Conservation (phyloP, 1,140 invertebrate species). For the Aporrectodea caliginosa region DNA sequence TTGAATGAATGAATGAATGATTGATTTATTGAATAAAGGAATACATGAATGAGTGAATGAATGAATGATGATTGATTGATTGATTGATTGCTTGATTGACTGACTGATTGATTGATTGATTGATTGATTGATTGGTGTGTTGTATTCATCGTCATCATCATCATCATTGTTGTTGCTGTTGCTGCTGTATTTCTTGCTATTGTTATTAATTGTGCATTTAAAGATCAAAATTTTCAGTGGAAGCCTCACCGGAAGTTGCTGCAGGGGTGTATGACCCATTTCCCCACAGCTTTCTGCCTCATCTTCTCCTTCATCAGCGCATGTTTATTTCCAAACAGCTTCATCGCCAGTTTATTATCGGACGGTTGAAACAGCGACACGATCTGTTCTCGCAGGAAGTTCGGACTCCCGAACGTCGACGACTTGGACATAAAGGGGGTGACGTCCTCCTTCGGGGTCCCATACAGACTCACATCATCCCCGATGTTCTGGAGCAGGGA, state of each 20-base stretch:
- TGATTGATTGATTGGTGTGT: neutral
- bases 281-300: constrained; percentile 52
- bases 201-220: too few species aligned
- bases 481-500: constrained; percentile 38
- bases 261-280: constrained; percentile 57
- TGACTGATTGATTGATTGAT: too few species aligned
- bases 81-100: too few species aligned
- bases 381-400: constrained; percentile 49
- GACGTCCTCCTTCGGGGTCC: constrained; percentile 92
- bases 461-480: constrained; percentile 93
- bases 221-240: too few species aligned
- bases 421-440: constrained; percentile 32
- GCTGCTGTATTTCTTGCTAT: too few species aligned
- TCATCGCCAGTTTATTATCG: constrained; percentile 58
- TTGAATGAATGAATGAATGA: too few species aligned
- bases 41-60: too few species aligned
- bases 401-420: constrained; percentile 4
- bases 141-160: neutral
- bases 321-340: constrained; percentile 57
- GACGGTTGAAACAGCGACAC: constrained; percentile 55
- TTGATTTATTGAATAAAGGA: too few species aligned
- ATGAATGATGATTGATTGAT: too few species aligned
- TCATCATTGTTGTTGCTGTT: neutral
- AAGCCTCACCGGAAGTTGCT: constrained; percentile 54
- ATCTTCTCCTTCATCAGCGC: constrained; percentile 55